Evolutionary conservation across 2,888 invertebrate genomes (phyloP).

Genomic region (Ditylenchus weischeri): DNA sequence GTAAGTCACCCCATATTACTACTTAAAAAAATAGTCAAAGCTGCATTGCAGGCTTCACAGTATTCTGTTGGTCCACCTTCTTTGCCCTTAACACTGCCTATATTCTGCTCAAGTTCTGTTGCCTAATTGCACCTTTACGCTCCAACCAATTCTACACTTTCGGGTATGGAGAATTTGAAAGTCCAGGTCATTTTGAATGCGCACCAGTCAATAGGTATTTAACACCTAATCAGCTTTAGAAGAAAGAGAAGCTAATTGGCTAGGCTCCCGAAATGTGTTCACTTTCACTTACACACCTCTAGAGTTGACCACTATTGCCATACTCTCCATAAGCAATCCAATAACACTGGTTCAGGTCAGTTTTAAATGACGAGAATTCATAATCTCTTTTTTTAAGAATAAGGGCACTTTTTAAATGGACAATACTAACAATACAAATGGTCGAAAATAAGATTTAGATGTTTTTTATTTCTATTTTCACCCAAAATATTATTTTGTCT

Average conservation of each 20-base stretch:
- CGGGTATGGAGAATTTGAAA: slow-evolving; percentile 45
- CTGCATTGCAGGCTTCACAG: slow-evolving; percentile 31
- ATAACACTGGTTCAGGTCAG: slow-evolving; percentile 44
- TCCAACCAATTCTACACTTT: slow-evolving; percentile 55
- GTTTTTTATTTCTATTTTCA: too few species aligned
- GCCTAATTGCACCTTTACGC: slow-evolving; percentile 52
- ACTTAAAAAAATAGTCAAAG: neutral
- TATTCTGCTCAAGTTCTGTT: slow-evolving; percentile 50
- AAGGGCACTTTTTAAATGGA: too few species aligned
- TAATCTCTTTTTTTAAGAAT: too few species aligned
- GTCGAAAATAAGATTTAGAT: too few species aligned
- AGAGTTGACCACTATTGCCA: slow-evolving; percentile 50
- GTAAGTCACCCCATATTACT: too few species aligned
- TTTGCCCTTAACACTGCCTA: slow-evolving; percentile 45
- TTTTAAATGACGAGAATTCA: too few species aligned
- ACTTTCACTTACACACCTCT: slow-evolving; percentile 54
- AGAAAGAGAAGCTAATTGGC: slow-evolving; percentile 5
- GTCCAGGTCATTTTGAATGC: slow-evolving; percentile 16
- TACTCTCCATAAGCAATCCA: slow-evolving; percentile 55
- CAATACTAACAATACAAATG: too few species aligned
- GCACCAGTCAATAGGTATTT: slow-evolving; percentile 11
- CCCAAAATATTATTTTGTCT: too few species aligned
- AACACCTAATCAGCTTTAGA: slow-evolving; percentile 13
- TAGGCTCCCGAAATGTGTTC: slow-evolving; percentile 43
- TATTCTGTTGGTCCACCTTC: slow-evolving; percentile 51